Base-by-base conservation (phyloP, 1,140 invertebrate genomes). In the Macrocentrus cingulum region DNA sequence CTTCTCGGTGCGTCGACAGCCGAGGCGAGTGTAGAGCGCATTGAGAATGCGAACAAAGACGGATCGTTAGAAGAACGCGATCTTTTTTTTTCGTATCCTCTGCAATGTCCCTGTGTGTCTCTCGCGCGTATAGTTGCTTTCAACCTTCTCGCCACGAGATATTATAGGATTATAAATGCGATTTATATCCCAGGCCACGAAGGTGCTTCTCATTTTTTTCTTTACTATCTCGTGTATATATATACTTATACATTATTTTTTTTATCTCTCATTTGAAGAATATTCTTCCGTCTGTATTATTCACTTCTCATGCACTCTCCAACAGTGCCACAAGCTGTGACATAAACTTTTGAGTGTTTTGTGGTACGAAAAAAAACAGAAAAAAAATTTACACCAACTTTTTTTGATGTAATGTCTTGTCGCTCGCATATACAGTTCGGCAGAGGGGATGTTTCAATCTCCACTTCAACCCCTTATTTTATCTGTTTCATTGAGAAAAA, bases 141-240 rank as follows among this genome's bases (percentile, higher is more conserved):
- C 25, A 29, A 29, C 25, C 25, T 32, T 32, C 37, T 51, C 48
- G 48, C 36, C 25, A 29, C 48, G 48, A 16, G 32, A 32, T 51
- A 51, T 51, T 51, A 51, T 51, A 32, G 48, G 48, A 51, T 51
- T 51, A 51, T 51, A 51, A 51, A 51, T 32, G 48, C n/a, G 48
- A 25, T 51, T 51, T 51, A 51, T 51, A 51, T 34, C 48, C 48
- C 29, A 34, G 48, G 18, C 29, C 20, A 34, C 36, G 25, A 34
- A 34, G 32, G 15, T 15, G 13, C 25, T 18, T 36, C 22, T 32
- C 9, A 18, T 15, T 41, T 36, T 32, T 15, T 32, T 11, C 37
- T 51, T 51, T 32, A 32, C 37, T 32, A 51, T 32, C 25, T 51
- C 16, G 2, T 32, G 37, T 51, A 36, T 51, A 36, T 29, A 29